Evolutionary conservation across 2,113 vertebrate species (phyloP), one percentile per base, ranked within the genome.

Genomic region (Oncorhynchus mykiss): DNA sequence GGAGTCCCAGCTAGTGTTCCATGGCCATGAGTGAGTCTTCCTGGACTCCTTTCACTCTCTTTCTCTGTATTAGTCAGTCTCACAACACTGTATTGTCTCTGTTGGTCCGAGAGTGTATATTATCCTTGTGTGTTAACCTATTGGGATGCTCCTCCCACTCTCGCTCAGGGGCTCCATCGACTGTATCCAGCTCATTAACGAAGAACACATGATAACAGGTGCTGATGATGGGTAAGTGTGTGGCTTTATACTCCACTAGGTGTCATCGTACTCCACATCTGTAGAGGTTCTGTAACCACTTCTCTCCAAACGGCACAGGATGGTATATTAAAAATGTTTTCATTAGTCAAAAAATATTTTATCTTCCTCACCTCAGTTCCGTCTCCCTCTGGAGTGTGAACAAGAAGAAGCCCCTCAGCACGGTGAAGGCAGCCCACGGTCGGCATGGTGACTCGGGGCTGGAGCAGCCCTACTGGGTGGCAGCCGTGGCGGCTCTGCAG

Each of bases 1-100:
- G 85, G 98, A 99, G 80, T 95, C 97, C 0, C 98, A 99, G 92
- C 95, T 99, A 0, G 95, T 99, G 49, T 99, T 98, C 81, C 94
- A 92, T 0, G 97, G 97, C 24, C 97, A 98, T 62, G 95, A 96
- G 98, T 99, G 92, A 93, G 97, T 90, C 24, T 59, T 12, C 34
- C 54, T 3, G 70, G 7, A 3, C 3, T 14, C 39, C 9, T 45
- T 45, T 45, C 16, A 6, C 9, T n/a, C 5, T 48, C 9, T 45
- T 45, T 45, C 16, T 11, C 5, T n/a, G 8, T 48, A 16, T 2
- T 18, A 11, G 54, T 57, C 54, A 18, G 20, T 57, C 54, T 57
- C 4, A 20, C 13, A 57, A 57, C 4, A 14, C 54, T 57, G 54
- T 18, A 54, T 54, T 4, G 51, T 18, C 4, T 54, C 51, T 54